These are phyloP conservation scores for Alauda arvensis DNA, from an alignment of 2,797 vertebrate species.

Conservation along the genomic window DNA sequence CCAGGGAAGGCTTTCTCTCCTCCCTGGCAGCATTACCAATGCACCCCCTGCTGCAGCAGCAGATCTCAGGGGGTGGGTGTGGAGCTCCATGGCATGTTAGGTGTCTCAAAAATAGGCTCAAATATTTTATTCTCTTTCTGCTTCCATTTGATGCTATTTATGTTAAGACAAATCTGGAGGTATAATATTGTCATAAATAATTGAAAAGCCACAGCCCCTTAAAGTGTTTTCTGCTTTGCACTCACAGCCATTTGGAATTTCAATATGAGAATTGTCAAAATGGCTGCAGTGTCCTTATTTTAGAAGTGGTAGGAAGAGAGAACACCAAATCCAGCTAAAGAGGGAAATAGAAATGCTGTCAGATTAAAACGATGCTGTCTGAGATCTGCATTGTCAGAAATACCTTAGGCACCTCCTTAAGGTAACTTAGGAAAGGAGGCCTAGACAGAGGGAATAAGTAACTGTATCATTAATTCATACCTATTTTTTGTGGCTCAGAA, in stretches of 20 bases:
- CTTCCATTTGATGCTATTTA: slow-evolving; percentile 43
- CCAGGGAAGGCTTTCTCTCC: not conserved
- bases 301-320: slow-evolving; percentile 33
- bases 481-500: not conserved
- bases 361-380: not conserved
- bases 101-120: slow-evolving; percentile 29
- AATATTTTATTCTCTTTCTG: slow-evolving; percentile 48
- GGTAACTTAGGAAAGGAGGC: not conserved
- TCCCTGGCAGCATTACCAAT: not conserved
- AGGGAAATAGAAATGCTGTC: not conserved
- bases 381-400: not conserved
- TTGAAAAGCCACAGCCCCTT: slow-evolving; percentile 29
- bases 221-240: slow-evolving; percentile 14
- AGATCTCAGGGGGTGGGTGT: not conserved
- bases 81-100: not conserved
- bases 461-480: not conserved
- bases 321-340: not conserved
- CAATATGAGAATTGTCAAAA: not conserved
- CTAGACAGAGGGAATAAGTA: not conserved
- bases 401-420: not conserved
- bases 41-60: not conserved
- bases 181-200: slow-evolving; percentile 38
- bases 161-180: slow-evolving; percentile 26
- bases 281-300: slow-evolving; percentile 18
- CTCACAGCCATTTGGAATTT: slow-evolving; percentile 18